These are phyloP conservation scores for Epizoanthus rinbou DNA, from an alignment of 92 coral and sea anemone genomes.

Conservation along the genomic window DNA sequence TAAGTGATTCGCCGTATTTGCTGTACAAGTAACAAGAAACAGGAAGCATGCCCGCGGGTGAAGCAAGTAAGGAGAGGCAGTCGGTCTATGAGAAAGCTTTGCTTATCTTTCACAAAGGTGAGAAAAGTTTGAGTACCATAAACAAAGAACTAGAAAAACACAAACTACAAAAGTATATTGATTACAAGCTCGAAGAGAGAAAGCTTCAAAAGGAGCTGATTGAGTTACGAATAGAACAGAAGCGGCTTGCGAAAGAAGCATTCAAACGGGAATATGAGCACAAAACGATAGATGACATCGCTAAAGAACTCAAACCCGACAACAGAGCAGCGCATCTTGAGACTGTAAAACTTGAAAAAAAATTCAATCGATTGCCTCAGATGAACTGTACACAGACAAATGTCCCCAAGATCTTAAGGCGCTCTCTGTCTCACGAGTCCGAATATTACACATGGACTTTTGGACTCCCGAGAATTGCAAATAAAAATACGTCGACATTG, in stretches of 20 bases:
- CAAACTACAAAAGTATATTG: constrained; percentile 69
- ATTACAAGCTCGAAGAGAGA: constrained; percentile 74
- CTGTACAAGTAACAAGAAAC: background rate
- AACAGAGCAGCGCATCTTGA: constrained; percentile 52
- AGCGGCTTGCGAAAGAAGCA: constrained; percentile 69
- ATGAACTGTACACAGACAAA: constrained; percentile 71
- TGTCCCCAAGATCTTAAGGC: constrained; percentile 66
- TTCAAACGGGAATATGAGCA: constrained; percentile 57
- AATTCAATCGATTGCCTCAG: constrained; percentile 62
- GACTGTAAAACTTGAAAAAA: constrained; percentile 62
- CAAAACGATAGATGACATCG: constrained; percentile 75
- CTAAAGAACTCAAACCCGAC: constrained; percentile 66
- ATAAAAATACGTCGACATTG: constrained; percentile 10
- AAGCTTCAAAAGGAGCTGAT: constrained; percentile 72
- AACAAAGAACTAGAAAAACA: constrained; percentile 68
- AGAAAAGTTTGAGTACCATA: constrained; percentile 51
- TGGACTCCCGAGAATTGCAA: constrained; percentile 64
- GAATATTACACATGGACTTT: constrained; percentile 87
- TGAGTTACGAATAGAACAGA: constrained; percentile 65
- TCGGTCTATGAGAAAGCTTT: constrained; percentile 85
- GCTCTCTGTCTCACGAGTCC: constrained; percentile 74
- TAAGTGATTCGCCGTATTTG: background rate
- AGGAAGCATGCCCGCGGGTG: constrained; percentile 69
- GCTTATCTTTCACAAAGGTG: constrained; percentile 70
- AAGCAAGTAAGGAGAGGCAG: constrained; percentile 56